phyloP scores from a whole-genome alignment of 2,113 vertebrate species.

The Halcyon senegalensis region DNA sequence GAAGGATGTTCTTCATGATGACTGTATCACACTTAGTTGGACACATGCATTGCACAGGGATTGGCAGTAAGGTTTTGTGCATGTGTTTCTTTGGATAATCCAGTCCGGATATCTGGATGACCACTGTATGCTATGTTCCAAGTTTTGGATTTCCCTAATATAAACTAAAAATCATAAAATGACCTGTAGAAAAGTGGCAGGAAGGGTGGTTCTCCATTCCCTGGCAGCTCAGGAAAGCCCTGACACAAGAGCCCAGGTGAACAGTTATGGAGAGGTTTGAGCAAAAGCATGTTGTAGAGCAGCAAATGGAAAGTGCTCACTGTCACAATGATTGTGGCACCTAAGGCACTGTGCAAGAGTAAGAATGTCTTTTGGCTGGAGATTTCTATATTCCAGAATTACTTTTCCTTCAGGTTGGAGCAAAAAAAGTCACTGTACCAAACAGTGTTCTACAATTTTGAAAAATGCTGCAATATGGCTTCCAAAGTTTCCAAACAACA shows the following conservation, averaged over 20 bases:
- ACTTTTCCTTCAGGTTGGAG: background rate
- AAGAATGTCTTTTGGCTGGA: background rate
- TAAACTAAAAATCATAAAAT: background rate
- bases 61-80: background rate
- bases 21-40: background rate
- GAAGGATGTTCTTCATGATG: background rate
- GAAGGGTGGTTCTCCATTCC: too few relatives aligned
- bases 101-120: background rate
- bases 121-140: background rate
- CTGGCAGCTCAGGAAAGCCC: background rate
- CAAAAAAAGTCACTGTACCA: rapidly evolving
- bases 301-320: background rate
- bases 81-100: background rate
- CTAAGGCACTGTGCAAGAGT: background rate
- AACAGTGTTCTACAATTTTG: background rate
- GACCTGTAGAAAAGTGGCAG: background rate
- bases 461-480: background rate
- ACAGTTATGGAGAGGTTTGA: background rate
- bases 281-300: background rate
- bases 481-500: background rate
- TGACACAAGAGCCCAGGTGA: background rate
- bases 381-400: background rate
- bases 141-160: background rate
- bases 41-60: background rate
- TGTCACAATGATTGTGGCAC: background rate